Percentiles rank a stretch among this genome's conserved stretches.
Conservation (phyloP, 2,888 invertebrate species). For the Sinopyrophorus schimmeli region DNA sequence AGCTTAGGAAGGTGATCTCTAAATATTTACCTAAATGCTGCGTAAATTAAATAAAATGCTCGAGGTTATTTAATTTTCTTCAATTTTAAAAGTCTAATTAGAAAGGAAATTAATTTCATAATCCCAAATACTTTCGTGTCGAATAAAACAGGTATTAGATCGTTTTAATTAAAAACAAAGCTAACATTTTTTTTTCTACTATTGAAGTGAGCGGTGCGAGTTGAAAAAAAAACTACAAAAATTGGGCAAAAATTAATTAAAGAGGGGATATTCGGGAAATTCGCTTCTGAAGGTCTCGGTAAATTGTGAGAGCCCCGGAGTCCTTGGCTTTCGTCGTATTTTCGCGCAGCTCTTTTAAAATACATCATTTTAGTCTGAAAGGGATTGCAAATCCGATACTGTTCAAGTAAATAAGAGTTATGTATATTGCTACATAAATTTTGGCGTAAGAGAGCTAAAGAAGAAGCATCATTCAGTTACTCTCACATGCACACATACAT, state of each 20-base stretch:
- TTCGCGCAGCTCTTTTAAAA: constrained; percentile 13
- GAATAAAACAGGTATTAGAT: too few relatives aligned
- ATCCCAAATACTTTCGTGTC: too few relatives aligned
- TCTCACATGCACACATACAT: constrained; percentile 26
- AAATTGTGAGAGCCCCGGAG: constrained; percentile 12
- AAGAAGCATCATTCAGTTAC: constrained; percentile 41
- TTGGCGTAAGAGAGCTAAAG: constrained; percentile 39
- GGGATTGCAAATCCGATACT: constrained; percentile 38
- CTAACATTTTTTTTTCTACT: neutral
- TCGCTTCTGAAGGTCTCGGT: constrained; percentile 2
- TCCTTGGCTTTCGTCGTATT: constrained; percentile 4
- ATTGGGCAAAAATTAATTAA: constrained; percentile 20
- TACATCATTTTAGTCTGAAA: constrained; percentile 25
- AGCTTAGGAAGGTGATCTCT: too few relatives aligned
- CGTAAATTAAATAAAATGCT: too few relatives aligned
- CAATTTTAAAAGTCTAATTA: too few relatives aligned
- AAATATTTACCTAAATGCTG: too few relatives aligned
- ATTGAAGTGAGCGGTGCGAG: neutral
- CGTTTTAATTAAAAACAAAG: constrained; percentile 6
- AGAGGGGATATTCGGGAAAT: constrained; percentile 3
- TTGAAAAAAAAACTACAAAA: neutral
- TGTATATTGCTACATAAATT: constrained; percentile 51
- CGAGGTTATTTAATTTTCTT: too few relatives aligned
- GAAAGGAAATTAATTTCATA: too few relatives aligned
- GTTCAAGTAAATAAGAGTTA: constrained; percentile 48